Evolutionary conservation across 1,140 invertebrate genomes (phyloP), one percentile per base, ranked within the genome.

Genomic region (Bombus impatiens): DNA sequence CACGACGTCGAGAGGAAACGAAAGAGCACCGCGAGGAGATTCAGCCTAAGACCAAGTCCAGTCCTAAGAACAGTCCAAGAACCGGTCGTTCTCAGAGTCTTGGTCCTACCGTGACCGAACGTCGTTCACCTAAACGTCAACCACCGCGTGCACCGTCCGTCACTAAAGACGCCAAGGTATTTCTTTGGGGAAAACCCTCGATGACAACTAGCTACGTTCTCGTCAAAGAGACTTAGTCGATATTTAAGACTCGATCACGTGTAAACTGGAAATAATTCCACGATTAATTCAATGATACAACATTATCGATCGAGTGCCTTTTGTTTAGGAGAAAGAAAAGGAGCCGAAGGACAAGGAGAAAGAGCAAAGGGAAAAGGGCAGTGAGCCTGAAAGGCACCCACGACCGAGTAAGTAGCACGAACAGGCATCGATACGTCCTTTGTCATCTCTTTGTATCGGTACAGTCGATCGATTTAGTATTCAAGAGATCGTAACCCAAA

Each of bases 71-170:
- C 91, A 96, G 96, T 89, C 95, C 95, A 13, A 90, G 95, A 82
- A 94, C 94, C 65, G 97, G 96, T 91, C 96, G 97, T 87, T 97
- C 97, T 37, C 97, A 97, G 93, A 97, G 97, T 68, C 96, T 97
- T 87, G 97, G 97, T 82, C 97, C 97, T 22, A 94, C 94, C 84
- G 95, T 95, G 84, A 91, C 92, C 80, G 96, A 97, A 89, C 97
- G 96, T 93, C 95, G 96, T 87, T 97, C 97, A 35, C 97, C 97
- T 42, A 97, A 97, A 91, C 96, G 97, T 84, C 97, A 97, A 87
- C 96, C 97, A 53, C 91, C 93, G 4, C 92, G 95, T 76, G 91
- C 94, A 42, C 92, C 96, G 95, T 95, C 97, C 95, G 82, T 96
- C 96, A 88, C 96, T 95, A 93, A 95, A 92, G 92, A 96, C 89